Conservation (phyloP, 2,888 invertebrate genomes). For the Dryocosmus kuriphilus region DNA sequence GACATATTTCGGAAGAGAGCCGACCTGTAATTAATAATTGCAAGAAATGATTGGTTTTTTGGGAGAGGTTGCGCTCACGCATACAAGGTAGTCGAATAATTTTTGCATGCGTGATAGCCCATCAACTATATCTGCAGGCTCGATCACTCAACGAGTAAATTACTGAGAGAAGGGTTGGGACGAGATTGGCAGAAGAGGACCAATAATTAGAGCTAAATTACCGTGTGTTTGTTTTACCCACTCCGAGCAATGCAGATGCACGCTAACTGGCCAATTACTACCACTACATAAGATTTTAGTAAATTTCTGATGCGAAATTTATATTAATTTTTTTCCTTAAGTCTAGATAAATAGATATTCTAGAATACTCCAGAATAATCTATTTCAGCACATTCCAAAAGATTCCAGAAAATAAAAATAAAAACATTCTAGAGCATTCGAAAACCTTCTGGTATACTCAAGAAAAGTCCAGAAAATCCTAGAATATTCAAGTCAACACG, state of each 20-base stretch:
- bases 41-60: constrained; percentile 36
- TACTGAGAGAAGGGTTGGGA: not conserved
- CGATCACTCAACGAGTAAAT: constrained; percentile 39
- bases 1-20: not conserved
- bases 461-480: too few relatives aligned
- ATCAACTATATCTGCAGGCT: constrained; percentile 25
- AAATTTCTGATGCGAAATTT: too few relatives aligned
- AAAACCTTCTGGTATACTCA: too few relatives aligned
- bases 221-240: constrained; percentile 42
- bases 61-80: constrained; percentile 11
- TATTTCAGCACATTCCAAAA: too few relatives aligned
- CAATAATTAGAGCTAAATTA: constrained; percentile 46
- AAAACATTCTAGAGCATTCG: too few relatives aligned
- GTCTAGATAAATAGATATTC: too few relatives aligned
- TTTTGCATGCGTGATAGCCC: constrained; percentile 34
- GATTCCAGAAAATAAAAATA: too few relatives aligned
- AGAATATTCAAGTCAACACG: too few relatives aligned
- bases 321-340: too few relatives aligned
- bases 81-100: constrained; percentile 5
- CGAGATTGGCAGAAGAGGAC: constrained; percentile 32
- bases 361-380: too few relatives aligned
- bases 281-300: not conserved
- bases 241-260: constrained; percentile 17
- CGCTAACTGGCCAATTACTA: not conserved
- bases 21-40: constrained; percentile 47